Conservation (phyloP, 2,888 invertebrate genomes). For the Cataglyphis altisquamis region DNA sequence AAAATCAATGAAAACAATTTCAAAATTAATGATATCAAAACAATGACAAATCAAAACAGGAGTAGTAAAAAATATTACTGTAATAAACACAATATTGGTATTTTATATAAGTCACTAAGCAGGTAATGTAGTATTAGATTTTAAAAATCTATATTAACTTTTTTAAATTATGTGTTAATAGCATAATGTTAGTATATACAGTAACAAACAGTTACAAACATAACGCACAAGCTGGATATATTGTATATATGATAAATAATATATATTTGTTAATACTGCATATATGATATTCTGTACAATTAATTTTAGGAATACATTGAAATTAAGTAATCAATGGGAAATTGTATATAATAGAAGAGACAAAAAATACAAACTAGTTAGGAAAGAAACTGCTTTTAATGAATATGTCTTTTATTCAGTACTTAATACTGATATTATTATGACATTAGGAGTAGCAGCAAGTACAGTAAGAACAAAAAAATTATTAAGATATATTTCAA, state of each 20-base stretch:
- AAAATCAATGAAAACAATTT: background rate
- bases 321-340: background rate
- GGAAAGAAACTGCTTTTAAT: constrained; percentile 6
- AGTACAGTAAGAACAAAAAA: constrained; percentile 59
- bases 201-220: background rate
- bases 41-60: constrained; percentile 28
- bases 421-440: constrained; percentile 73
- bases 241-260: background rate
- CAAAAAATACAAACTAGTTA: background rate
- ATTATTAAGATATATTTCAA: background rate
- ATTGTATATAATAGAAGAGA: background rate
- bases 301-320: background rate
- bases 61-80: background rate
- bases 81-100: background rate
- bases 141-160: background rate
- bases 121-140: constrained; percentile 19
- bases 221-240: background rate
- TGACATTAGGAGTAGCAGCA: constrained; percentile 72
- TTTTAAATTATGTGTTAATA: background rate
- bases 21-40: too few relatives aligned
- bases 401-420: constrained; percentile 76
- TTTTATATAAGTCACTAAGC: background rate
- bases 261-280: background rate
- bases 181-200: background rate
- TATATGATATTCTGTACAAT: background rate